A percentile compares a stretch with the other conserved stretches of the same genome.
phyloP scores from a whole-genome alignment of 2,797 vertebrate genomes.

The Lacerta agilis region DNA sequence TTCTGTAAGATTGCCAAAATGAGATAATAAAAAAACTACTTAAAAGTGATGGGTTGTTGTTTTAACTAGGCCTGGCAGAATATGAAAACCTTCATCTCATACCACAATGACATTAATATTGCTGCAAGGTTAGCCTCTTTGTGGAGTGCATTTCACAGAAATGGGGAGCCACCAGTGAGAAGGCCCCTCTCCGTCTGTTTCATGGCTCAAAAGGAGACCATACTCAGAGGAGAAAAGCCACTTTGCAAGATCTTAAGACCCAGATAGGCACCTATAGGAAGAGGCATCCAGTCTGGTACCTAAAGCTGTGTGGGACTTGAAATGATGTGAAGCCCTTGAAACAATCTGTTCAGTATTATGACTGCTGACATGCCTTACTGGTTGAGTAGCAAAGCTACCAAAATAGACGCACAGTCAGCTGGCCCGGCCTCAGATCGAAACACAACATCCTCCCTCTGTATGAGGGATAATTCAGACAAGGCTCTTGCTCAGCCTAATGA shows the following conservation, averaged over 20 bases:
- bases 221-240: neutral
- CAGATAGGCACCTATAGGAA: neutral
- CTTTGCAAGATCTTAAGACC: neutral
- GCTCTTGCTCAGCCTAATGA: neutral
- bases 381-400: neutral
- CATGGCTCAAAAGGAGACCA: neutral
- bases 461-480: neutral
- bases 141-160: neutral
- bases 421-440: constrained; percentile 20
- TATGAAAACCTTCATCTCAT: neutral
- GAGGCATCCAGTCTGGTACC: neutral
- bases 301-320: neutral
- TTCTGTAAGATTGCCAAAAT: too few relatives aligned
- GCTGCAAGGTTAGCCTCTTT: neutral
- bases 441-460: accelerated
- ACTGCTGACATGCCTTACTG: neutral
- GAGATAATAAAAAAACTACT: neutral
- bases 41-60: neutral
- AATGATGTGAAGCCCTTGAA: neutral
- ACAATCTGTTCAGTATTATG: neutral
- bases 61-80: neutral
- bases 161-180: neutral
- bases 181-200: neutral
- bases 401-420: neutral
- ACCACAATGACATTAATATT: neutral